Percentiles rank a stretch among this genome's conserved stretches.
Evolutionary conservation across 2,888 invertebrate genomes (phyloP).

Genomic region (Theretra japonica): DNA sequence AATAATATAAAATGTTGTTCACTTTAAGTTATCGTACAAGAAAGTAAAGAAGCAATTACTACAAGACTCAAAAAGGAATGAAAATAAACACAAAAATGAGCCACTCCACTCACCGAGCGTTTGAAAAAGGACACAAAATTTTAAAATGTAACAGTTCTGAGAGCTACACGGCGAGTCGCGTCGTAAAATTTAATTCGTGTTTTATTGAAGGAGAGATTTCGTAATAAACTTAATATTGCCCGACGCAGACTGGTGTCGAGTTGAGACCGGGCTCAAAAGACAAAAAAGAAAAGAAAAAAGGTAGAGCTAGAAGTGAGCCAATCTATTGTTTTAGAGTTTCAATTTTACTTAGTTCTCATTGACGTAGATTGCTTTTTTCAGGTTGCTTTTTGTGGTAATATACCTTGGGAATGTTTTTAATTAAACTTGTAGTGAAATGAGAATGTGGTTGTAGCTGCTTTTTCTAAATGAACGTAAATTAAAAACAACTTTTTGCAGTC

Average conservation of each 20-base stretch:
- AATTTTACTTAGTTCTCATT: constrained; percentile 22
- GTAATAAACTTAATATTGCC: constrained; percentile 64
- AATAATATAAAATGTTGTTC: background rate
- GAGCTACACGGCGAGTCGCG: constrained; percentile 38
- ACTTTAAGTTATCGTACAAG: background rate
- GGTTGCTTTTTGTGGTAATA: background rate
- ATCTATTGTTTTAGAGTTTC: constrained; percentile 34
- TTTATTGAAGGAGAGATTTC: constrained; percentile 59
- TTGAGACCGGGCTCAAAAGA: constrained; percentile 24
- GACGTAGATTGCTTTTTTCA: constrained; percentile 7
- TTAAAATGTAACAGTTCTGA: constrained; percentile 29
- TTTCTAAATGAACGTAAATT: background rate
- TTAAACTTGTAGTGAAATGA: constrained; percentile 5
- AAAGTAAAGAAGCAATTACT: background rate
- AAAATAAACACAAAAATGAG: constrained; percentile 15
- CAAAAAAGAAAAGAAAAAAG: constrained; percentile 12
- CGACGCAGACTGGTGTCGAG: constrained; percentile 21
- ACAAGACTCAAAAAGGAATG: constrained; percentile 8
- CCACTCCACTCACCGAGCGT: background rate
- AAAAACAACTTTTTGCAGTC: background rate
- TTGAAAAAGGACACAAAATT: constrained; percentile 23
- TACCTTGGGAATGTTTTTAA: constrained; percentile 7
- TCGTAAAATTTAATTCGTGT: constrained; percentile 65
- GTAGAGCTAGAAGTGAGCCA: constrained; percentile 36
- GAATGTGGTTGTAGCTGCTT: constrained; percentile 2